Evolutionary conservation across 2,113 vertebrate species (phyloP).

Genomic region (Benitochromis conjunctus): DNA sequence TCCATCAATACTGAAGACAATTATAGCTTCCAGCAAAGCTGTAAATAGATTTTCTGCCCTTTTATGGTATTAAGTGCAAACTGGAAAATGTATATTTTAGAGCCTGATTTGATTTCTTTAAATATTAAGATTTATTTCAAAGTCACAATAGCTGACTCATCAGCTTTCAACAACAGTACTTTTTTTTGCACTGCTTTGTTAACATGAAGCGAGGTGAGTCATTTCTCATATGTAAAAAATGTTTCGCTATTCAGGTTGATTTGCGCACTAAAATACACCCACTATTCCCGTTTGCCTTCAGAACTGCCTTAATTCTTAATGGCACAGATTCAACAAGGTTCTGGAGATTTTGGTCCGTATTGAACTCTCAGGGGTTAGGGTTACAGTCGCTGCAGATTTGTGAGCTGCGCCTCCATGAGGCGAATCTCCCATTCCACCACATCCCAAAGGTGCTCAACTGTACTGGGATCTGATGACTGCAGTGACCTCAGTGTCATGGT

Average conservation of each 20-base stretch:
- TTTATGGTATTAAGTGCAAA: not conserved
- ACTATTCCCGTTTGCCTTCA: not conserved
- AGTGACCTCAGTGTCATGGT: not conserved
- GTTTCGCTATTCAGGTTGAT: not conserved
- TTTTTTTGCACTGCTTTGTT: not conserved
- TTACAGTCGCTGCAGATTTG: fast-evolving
- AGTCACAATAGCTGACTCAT: not conserved
- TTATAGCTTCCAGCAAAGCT: not conserved
- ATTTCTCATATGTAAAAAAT: not conserved
- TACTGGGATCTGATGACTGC: not conserved
- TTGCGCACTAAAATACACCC: not conserved
- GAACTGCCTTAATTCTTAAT: not conserved
- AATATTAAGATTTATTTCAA: not conserved
- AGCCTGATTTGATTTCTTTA: not conserved
- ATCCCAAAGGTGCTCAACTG: not conserved
- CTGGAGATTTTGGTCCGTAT: not conserved
- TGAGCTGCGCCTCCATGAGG: not conserved
- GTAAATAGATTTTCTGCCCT: not conserved
- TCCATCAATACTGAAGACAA: constrained; percentile 13
- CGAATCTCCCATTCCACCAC: not conserved
- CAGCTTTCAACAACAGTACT: not conserved
- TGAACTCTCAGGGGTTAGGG: not conserved
- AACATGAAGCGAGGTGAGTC: not conserved
- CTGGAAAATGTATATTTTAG: not conserved
- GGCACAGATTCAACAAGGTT: fast-evolving